Evolutionary conservation across 92 coral and sea anemone species (phyloP).

Genomic region (Phymanthus crucifer): DNA sequence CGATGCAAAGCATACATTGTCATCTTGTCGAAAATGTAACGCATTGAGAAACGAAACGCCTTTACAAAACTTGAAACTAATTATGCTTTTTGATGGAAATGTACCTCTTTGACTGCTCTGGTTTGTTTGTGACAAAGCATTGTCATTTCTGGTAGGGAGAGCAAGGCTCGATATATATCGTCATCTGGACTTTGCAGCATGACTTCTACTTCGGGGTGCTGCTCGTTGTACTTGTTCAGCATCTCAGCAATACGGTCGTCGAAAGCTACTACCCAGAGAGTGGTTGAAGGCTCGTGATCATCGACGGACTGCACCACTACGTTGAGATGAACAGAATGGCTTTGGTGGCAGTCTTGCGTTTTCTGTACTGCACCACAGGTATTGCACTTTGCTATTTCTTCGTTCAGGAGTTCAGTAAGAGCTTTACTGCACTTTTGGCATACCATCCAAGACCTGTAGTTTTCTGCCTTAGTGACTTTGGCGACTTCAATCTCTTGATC

Average conservation of each 20-base stretch:
- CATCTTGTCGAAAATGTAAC: no score
- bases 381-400: conserved; percentile 16
- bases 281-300: conserved; percentile 10
- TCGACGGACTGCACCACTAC: neutral
- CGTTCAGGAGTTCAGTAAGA: conserved; percentile 12
- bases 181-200: conserved; percentile 15
- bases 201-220: conserved; percentile 13
- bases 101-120: neutral
- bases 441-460: conserved; percentile 9
- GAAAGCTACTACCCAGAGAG: conserved; percentile 15
- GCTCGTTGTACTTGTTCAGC: conserved; percentile 16
- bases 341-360: neutral
- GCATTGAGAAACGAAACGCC: no score
- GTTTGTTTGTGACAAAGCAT: conserved; percentile 15
- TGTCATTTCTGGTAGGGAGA: conserved; percentile 12
- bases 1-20: no score
- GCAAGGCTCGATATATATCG: conserved; percentile 15
- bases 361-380: conserved; percentile 15
- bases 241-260: conserved; percentile 14
- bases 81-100: no score
- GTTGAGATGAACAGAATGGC: conserved; percentile 9
- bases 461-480: conserved; percentile 19
- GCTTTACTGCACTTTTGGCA: conserved; percentile 23
- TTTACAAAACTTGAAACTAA: no score
- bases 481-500: neutral